phyloP scores from a whole-genome alignment of 1,140 invertebrate genomes.

The Pseudomyrmex cubaensis region DNA sequence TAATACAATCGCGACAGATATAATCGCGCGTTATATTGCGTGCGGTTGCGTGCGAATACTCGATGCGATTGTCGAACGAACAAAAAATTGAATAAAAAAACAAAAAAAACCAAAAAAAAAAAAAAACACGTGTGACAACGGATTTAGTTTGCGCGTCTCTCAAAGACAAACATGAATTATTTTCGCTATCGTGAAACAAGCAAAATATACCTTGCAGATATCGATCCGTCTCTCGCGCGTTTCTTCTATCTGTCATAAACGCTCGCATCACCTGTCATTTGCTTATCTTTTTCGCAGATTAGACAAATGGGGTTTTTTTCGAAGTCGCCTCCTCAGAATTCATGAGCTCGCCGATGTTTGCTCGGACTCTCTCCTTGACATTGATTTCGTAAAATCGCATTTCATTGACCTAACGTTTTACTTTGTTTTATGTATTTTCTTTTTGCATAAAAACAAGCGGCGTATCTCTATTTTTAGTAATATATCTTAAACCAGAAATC shows the following conservation, averaged over 20 bases:
- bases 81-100: neutral
- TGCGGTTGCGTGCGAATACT: slow-evolving; percentile 23
- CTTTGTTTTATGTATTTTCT: slow-evolving; percentile 6
- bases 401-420: slow-evolving; percentile 58
- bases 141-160: neutral
- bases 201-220: too few species aligned
- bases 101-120: too few species aligned
- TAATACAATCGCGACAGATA: slow-evolving; percentile 44
- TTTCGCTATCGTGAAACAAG: neutral
- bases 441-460: neutral
- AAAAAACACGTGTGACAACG: neutral
- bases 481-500: neutral
- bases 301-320: slow-evolving; percentile 26
- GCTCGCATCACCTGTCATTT: neutral
- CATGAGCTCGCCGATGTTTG: slow-evolving; percentile 45
- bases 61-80: slow-evolving; percentile 5
- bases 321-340: slow-evolving; percentile 50
- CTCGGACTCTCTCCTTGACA: slow-evolving; percentile 43
- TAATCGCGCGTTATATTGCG: slow-evolving; percentile 41
- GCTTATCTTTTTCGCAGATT: slow-evolving; percentile 26
- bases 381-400: slow-evolving; percentile 60
- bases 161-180: neutral
- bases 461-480: neutral
- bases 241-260: neutral
- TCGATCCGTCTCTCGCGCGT: neutral